A percentile compares a stretch with the other conserved stretches of the same genome.
phyloP scores from a whole-genome alignment of 2,113 vertebrate genomes.

The Pituophis catenifer region DNA sequence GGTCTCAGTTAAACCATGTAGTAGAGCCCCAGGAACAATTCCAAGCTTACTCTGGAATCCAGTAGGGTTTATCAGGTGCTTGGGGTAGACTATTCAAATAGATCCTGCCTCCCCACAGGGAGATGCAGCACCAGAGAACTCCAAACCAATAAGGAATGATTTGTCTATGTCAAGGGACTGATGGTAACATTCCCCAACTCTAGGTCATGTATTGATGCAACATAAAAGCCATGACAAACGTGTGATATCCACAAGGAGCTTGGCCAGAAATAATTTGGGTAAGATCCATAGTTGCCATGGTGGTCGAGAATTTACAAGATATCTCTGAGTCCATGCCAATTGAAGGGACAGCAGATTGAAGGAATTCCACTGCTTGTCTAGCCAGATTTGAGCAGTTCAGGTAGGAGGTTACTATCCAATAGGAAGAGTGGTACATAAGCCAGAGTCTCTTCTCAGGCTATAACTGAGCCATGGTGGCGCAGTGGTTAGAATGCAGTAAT shows the following conservation, averaged over 20 bases:
- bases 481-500: not conserved
- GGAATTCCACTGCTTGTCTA: not conserved
- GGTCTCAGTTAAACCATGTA: not conserved
- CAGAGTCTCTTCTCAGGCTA: not conserved
- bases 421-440: not conserved
- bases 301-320: not conserved
- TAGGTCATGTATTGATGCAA: not conserved
- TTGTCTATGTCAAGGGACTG: not conserved
- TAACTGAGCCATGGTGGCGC: not conserved
- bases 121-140: not conserved
- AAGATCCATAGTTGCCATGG: not conserved
- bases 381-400: not conserved
- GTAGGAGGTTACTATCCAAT: not conserved
- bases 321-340: not conserved
- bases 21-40: not conserved
- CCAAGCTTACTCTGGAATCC: not conserved
- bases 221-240: not conserved
- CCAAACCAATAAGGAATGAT: not conserved
- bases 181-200: not conserved
- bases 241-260: not conserved
- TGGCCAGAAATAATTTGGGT: not conserved
- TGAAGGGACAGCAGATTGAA: not conserved
- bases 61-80: not conserved
- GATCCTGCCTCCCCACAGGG: not conserved
- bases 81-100: not conserved